These are phyloP conservation scores for Hemibagrus wyckioides DNA, from an alignment of 2,113 vertebrate species.

Conservation along the genomic window DNA sequence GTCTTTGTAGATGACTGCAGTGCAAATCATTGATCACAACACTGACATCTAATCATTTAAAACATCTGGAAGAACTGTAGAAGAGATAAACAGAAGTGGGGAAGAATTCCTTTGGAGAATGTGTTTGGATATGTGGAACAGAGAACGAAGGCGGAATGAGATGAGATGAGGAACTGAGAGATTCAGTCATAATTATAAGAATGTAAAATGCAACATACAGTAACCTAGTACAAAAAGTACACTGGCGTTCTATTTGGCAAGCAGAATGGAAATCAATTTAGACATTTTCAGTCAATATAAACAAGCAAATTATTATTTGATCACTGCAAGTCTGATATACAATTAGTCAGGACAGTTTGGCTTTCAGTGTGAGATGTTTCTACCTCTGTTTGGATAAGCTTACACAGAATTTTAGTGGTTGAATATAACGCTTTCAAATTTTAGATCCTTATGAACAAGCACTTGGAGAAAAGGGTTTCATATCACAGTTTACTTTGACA, in stretches of 20 bases:
- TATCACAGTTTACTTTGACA: not conserved
- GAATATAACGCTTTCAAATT: too few species aligned
- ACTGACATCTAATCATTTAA: slow-evolving; percentile 68
- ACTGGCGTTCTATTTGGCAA: not conserved
- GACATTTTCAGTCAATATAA: too few species aligned
- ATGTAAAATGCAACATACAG: not conserved
- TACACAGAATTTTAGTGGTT: too few species aligned
- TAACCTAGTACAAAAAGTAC: not conserved
- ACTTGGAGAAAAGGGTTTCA: too few species aligned
- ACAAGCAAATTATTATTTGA: too few species aligned
- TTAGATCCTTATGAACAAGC: too few species aligned
- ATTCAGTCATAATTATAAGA: not conserved
- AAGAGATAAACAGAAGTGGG: slow-evolving; percentile 65
- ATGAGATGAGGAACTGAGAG: not conserved
- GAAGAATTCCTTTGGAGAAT: slow-evolving; percentile 28
- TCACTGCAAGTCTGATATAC: too few species aligned
- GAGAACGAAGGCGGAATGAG: not conserved
- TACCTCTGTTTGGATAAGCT: too few species aligned
- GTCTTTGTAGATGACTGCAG: slow-evolving; percentile 64
- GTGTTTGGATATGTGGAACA: slow-evolving; percentile 10
- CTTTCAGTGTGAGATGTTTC: too few species aligned
- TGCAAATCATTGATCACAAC: slow-evolving; percentile 67
- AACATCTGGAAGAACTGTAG: slow-evolving; percentile 73
- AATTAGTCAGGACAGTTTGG: too few species aligned
- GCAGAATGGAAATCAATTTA: too few species aligned